Evolutionary conservation across 2,113 vertebrate genomes (phyloP).

Genomic region (Rhinolophus ferrumequinum): DNA sequence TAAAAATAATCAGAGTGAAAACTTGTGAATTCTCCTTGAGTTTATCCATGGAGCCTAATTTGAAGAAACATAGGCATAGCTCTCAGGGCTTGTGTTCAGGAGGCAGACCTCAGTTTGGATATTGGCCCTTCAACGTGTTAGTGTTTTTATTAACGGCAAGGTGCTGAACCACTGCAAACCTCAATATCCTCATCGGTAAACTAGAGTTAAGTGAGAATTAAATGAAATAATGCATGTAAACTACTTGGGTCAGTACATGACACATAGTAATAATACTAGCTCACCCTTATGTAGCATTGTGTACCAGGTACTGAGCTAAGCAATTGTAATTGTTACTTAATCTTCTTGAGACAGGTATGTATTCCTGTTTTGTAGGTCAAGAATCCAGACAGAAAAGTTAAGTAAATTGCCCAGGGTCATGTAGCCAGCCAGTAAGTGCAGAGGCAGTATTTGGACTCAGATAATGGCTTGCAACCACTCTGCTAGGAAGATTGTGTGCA

Average conservation of each 20-base stretch:
- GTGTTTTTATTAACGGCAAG: constrained; percentile 4
- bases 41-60: not conserved
- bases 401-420: not conserved
- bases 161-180: not conserved
- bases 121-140: not conserved
- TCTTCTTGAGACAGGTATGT: not conserved
- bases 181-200: not conserved
- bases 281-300: not conserved
- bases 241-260: not conserved
- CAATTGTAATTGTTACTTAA: not conserved
- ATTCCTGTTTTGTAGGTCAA: not conserved
- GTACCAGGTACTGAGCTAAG: not conserved
- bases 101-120: not conserved
- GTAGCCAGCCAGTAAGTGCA: not conserved
- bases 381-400: not conserved
- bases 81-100: not conserved
- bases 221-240: not conserved
- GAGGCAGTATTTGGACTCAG: not conserved
- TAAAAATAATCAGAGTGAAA: constrained; percentile 10
- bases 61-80: not conserved
- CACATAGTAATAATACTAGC: not conserved
- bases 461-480: not conserved
- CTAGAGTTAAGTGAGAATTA: not conserved
- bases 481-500: not conserved
- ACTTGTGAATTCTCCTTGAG: not conserved